Conservation (phyloP, 2,113 vertebrate species). For the Casuarius casuarius region DNA sequence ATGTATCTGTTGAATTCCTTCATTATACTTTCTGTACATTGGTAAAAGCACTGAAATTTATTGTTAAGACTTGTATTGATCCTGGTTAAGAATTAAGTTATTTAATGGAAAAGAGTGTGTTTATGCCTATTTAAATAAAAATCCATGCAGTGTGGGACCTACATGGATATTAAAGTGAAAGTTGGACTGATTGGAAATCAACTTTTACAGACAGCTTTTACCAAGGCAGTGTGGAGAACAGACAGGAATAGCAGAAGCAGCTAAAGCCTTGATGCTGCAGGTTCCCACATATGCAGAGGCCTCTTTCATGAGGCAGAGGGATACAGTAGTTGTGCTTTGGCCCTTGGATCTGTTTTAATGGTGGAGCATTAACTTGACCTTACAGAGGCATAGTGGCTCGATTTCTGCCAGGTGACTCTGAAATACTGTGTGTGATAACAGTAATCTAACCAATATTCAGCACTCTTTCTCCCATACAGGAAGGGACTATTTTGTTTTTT, state of each 20-base stretch:
- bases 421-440: neutral
- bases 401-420: neutral
- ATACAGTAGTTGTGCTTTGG: neutral
- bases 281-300: neutral
- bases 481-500: neutral
- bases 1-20: neutral
- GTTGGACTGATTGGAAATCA: fast-evolving
- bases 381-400: neutral
- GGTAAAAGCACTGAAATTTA: neutral
- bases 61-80: neutral
- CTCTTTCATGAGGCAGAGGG: neutral
- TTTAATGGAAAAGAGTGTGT: neutral
- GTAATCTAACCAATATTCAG: neutral
- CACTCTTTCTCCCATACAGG: neutral
- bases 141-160: fast-evolving
- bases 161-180: fast-evolving
- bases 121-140: neutral
- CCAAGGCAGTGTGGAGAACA: fast-evolving
- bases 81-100: neutral
- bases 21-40: neutral
- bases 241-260: neutral
- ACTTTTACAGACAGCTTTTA: fast-evolving
- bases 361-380: neutral
- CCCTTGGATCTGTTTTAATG: neutral
- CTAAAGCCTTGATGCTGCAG: neutral